Conservation (phyloP, 2,888 invertebrate species). For the Kuschelorhynchus macadamiae region DNA sequence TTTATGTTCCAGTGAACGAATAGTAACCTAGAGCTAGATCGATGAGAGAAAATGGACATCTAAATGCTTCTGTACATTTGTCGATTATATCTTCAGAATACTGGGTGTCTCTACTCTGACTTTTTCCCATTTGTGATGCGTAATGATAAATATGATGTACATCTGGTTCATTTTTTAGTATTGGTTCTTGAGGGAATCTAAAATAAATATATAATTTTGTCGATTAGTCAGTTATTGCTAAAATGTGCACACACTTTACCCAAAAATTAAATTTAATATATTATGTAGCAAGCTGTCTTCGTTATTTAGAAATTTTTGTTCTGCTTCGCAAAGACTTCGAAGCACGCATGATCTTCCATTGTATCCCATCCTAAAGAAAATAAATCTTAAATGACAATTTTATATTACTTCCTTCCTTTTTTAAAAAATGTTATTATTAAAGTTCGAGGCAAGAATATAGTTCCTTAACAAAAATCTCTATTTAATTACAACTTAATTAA, state of each 20-base stretch:
- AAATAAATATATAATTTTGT: background rate
- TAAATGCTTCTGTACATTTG: constrained; percentile 73
- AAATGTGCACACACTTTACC: too few species aligned
- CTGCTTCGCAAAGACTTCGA: constrained; percentile 81
- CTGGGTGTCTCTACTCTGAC: background rate
- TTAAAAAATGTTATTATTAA: too few species aligned
- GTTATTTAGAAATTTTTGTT: constrained; percentile 74
- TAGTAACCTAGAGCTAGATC: constrained; percentile 77
- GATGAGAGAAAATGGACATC: constrained; percentile 80
- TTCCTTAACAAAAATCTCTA: too few species aligned
- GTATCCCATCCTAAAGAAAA: constrained; percentile 78
- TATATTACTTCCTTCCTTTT: too few species aligned
- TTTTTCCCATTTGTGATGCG: constrained; percentile 73
- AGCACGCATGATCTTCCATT: constrained; percentile 80
- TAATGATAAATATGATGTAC: constrained; percentile 77
- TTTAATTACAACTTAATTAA: too few species aligned
- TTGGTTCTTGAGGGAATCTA: constrained; percentile 77
- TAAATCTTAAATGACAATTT: too few species aligned
- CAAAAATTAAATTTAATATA: constrained; percentile 79
- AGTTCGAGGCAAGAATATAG: too few species aligned
- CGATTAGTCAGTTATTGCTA: too few species aligned
- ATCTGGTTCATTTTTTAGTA: constrained; percentile 75
- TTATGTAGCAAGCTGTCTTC: constrained; percentile 76
- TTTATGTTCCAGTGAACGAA: constrained; percentile 35
- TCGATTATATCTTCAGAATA: constrained; percentile 48